These are phyloP conservation scores for Drosophila varians DNA, from an alignment of 1,140 invertebrate species.

Conservation along the genomic window DNA sequence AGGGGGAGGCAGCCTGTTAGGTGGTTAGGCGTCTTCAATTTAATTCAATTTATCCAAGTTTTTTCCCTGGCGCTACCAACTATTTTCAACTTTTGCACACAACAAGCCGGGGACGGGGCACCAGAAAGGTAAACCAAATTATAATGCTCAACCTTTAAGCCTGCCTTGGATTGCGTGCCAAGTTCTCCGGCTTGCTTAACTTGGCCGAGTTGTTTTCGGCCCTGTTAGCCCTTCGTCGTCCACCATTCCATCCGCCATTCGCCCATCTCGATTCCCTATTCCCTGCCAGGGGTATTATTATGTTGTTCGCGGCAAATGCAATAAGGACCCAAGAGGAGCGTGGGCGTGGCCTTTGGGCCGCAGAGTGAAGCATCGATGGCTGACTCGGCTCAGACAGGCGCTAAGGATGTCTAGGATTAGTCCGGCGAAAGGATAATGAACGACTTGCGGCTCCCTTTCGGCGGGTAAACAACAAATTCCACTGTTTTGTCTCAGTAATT, in stretches of 20 bases:
- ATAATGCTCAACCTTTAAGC: constrained; percentile 81
- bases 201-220: constrained; percentile 38
- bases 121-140: constrained; percentile 69
- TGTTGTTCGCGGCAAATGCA: constrained; percentile 57
- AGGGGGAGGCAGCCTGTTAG: neutral
- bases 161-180: constrained; percentile 73
- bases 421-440: constrained; percentile 34
- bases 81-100: constrained; percentile 65
- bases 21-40: constrained; percentile 43
- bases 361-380: constrained; percentile 6
- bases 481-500: constrained; percentile 3
- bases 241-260: neutral
- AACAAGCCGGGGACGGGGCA: constrained; percentile 2
- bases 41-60: constrained; percentile 74
- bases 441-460: neutral
- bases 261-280: neutral
- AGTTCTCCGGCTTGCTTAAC: constrained; percentile 66
- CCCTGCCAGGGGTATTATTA: constrained; percentile 62
- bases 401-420: constrained; percentile 31
- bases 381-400: constrained; percentile 7
- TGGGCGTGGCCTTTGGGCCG: constrained; percentile 11
- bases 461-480: constrained; percentile 2
- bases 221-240: neutral
- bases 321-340: constrained; percentile 20
- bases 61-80: constrained; percentile 38